A percentile compares a stretch with the other conserved stretches of the same genome.
Evolutionary conservation across 2,113 vertebrate genomes (phyloP).

Genomic region (Atrichornis clamosus): DNA sequence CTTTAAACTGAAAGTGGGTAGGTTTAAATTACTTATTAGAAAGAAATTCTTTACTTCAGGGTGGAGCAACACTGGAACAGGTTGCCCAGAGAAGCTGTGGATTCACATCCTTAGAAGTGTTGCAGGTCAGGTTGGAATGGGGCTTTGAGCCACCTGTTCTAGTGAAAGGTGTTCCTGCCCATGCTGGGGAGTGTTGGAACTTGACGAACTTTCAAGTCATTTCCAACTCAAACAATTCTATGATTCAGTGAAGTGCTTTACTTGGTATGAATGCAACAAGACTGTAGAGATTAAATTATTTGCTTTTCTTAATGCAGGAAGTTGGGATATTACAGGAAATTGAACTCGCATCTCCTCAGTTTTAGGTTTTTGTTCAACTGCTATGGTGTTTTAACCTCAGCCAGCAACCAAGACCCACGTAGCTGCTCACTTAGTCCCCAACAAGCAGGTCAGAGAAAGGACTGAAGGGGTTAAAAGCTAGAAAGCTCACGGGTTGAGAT

Average conservation of each 20-base stretch:
- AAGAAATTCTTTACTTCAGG: not conserved
- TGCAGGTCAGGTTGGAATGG: not conserved
- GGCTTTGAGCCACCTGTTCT: not conserved
- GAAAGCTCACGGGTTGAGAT: not conserved
- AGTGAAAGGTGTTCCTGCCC: not conserved
- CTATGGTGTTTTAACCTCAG: not conserved
- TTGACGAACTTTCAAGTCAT: not conserved
- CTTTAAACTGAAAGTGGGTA: not conserved
- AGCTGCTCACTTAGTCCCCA: not conserved
- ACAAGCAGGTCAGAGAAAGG: no score
- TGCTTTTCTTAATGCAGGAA: not conserved
- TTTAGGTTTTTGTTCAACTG: not conserved
- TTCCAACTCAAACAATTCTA: not conserved
- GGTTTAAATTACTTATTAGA: not conserved
- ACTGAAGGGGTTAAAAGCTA: not conserved
- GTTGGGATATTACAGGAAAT: not conserved
- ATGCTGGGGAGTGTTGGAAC: not conserved
- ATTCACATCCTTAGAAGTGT: not conserved
- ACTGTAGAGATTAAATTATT: not conserved
- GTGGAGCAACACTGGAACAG: not conserved
- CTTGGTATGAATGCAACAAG: not conserved
- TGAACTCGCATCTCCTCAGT: not conserved
- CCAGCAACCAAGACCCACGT: not conserved
- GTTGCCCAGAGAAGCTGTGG: not conserved
- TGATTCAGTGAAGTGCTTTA: not conserved